Evolutionary conservation across 1,140 invertebrate species (phyloP), one percentile per base, ranked within the genome.

Genomic region (Acromyrmex echinatior): DNA sequence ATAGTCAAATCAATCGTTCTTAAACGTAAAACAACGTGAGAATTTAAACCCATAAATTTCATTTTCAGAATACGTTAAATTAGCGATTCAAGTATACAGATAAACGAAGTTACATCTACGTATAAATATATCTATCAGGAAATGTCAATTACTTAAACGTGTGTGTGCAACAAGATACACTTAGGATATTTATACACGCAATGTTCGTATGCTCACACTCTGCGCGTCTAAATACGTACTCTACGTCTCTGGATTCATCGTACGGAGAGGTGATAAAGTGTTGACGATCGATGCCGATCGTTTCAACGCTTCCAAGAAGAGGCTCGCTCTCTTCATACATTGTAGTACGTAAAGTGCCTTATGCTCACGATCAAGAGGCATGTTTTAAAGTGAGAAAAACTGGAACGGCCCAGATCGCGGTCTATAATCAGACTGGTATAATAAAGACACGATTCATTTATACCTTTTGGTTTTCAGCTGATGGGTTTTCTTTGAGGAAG

Each of bases 361-460:
- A 25, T 58, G 56, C 63, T 31, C 39, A 28, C n/a, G 14, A 18
- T 39, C 7, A 18, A 35, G 7, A 65, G 53, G 71, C 21, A 77
- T 14, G 10, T 65, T 77, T 45, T 12, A 21, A 78, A 63, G 35
- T 45, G 45, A 78, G 62, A 74, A 35, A 70, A 62, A 60, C 76
- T 60, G 89, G 82, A 77, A 92, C 92, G 92, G 92, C 93, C 92
- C 92, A 93, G 92, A 94, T 93, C 88, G 90, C 84, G 89, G 88
- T 93, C 93, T 94, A 94, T 93, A 93, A 94, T 92, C 90, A 88
- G 89, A 93, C 49, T 78, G 10, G 71, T 87, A 87, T 86, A 91
- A 86, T 92, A 92, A 81, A 76, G 86, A 90, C 86, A 92, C 86
- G 86, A 87, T 92, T 92, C 90, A 82, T 90, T 45, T 92, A 88